Evolutionary conservation across 2,888 invertebrate species (phyloP), one percentile per base, ranked within the genome.

Genomic region (Allygus modestus): DNA sequence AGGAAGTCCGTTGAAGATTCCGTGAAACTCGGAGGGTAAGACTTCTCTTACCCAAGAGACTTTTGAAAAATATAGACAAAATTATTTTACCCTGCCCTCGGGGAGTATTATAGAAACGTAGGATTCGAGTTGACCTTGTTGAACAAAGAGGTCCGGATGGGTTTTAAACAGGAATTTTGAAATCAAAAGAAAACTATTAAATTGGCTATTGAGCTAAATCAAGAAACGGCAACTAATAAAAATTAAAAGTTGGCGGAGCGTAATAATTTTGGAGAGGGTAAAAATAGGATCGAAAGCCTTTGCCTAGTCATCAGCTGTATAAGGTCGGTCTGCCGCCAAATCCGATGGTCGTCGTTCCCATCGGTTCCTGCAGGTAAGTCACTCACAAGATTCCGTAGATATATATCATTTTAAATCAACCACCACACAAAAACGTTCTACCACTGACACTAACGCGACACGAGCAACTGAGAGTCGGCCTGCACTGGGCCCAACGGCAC

Each of bases 381-480:
- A 79, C 79, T 79, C 58, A 79, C 54, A 51, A 28, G n/a, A 31
- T 54, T n/a, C 23, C 17, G 23, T 28, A 46, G 28, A 28, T 26
- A 51, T 54, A 26, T 28, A 83, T n/a, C 75, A 83, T 83, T 37
- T 83, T 37, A n/a, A 37, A 75, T 37, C 31, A 83, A 54, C 54
- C 83, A 83, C 83, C 73, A 83, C 83, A 83, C 83, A 83, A 41
- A 69, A 83, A 83, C 83, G 83, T 83, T 83, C 83, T n/a, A 82
- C 65, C 83, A 83, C 83, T 73, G 75, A 82, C 75, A 73, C 83
- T 58, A 23, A 83, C 75, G 73, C 73, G 83, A 82, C 75, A 58
- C 75, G 83, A 82, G 69, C 51, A 46, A 71, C 43, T 37, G 37
- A 28, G 46, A 31, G 73, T 31, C 75, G 83, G 75, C 83, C 83